phyloP scores from a whole-genome alignment of 2,113 vertebrate species.

The Lynx canadensis region DNA sequence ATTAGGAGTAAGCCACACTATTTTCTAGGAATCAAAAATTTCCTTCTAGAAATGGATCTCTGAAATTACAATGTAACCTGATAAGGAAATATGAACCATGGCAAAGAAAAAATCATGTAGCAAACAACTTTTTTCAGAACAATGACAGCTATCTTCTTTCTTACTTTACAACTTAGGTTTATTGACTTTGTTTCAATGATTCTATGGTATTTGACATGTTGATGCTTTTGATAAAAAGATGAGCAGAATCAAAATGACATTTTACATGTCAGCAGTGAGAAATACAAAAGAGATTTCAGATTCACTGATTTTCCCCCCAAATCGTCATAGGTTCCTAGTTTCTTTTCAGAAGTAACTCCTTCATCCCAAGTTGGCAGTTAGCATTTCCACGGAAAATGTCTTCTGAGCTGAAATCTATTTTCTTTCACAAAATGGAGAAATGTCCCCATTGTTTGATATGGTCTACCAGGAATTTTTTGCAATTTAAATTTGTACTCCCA shows the following conservation, averaged over 20 bases:
- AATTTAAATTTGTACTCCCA: neutral
- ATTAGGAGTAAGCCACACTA: neutral
- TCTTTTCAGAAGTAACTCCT: slow-evolving; percentile 50
- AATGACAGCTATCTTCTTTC: slow-evolving; percentile 51
- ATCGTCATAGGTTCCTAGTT: neutral
- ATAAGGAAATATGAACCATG: slow-evolving; percentile 44
- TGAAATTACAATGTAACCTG: slow-evolving; percentile 57
- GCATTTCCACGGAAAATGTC: neutral
- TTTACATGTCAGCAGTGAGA: slow-evolving; percentile 67
- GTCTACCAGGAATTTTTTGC: neutral
- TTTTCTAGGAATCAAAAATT: slow-evolving; percentile 44
- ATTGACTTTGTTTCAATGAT: slow-evolving; percentile 56
- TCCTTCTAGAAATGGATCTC: neutral
- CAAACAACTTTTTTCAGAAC: slow-evolving; percentile 33
- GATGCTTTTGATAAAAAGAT: slow-evolving; percentile 70
- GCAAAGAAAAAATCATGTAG: slow-evolving; percentile 34
- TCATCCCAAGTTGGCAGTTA: neutral
- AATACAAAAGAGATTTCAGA: slow-evolving; percentile 62
- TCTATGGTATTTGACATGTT: slow-evolving; percentile 67
- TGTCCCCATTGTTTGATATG: neutral
- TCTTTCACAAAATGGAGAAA: neutral
- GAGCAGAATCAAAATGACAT: slow-evolving; percentile 70
- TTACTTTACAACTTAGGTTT: slow-evolving; percentile 52
- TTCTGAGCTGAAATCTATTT: neutral
- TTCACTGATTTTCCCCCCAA: neutral